Conservation (phyloP, 1,140 invertebrate species). For the Ceratina japonica region DNA sequence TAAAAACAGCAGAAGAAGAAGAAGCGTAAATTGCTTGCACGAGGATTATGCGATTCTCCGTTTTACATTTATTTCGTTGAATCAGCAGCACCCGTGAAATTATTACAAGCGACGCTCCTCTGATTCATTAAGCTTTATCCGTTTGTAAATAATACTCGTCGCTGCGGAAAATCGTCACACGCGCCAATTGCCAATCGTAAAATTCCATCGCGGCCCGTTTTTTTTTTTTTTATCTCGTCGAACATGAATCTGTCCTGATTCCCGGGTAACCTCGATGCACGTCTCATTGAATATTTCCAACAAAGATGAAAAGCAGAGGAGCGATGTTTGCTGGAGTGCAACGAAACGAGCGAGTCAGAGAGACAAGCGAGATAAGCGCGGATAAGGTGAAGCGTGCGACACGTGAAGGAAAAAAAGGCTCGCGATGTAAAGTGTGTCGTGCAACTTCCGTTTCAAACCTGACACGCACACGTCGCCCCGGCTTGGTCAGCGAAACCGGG, state of each 20-base stretch:
- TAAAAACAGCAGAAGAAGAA: background rate
- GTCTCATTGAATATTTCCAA: no score
- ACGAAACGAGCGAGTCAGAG: background rate
- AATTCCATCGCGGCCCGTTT: background rate
- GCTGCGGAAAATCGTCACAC: background rate
- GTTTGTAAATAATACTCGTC: background rate
- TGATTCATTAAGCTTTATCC: constrained; percentile 12
- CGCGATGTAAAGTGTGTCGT: background rate
- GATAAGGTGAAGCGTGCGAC: background rate
- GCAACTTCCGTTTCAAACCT: constrained; percentile 21
- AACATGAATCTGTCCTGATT: background rate
- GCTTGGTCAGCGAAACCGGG: background rate
- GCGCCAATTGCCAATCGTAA: background rate
- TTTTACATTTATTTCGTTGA: background rate
- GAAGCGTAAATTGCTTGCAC: no score
- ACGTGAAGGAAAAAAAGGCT: background rate
- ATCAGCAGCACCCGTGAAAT: background rate
- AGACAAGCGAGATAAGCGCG: background rate
- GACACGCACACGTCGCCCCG: background rate
- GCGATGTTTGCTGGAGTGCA: background rate
- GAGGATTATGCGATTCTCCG: background rate
- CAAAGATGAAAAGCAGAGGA: background rate
- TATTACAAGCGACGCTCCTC: background rate
- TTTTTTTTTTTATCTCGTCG: background rate
- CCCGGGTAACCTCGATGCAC: background rate